phyloP scores from a whole-genome alignment of 2,797 vertebrate genomes.

The Tadarida brasiliensis region DNA sequence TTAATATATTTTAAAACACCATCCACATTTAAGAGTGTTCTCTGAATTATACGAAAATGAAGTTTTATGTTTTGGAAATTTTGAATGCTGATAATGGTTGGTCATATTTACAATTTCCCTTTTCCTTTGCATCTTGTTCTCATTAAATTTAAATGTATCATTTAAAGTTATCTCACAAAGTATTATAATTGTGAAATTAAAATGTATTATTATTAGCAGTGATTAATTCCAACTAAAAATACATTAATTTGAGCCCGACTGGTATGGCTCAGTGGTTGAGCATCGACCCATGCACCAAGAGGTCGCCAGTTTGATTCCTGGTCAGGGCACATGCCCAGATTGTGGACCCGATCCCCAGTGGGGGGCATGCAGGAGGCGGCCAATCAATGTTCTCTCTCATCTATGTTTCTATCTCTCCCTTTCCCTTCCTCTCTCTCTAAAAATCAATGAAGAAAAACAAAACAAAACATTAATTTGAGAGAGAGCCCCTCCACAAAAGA shows the following conservation, averaged over 20 bases:
- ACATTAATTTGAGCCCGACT: not conserved
- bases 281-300: too few species aligned
- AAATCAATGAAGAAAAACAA: too few species aligned
- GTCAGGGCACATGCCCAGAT: too few species aligned
- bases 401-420: too few species aligned
- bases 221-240: conserved; percentile 46
- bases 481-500: not conserved
- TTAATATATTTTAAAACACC: not conserved
- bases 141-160: conserved; percentile 44
- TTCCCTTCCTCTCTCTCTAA: too few species aligned
- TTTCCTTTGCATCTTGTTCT: conserved; percentile 48
- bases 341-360: too few species aligned
- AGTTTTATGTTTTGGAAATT: not conserved
- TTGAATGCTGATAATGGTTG: not conserved
- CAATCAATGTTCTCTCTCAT: too few species aligned
- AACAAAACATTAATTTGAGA: not conserved
- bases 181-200: conserved; percentile 38
- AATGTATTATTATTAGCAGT: not conserved
- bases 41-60: conserved; percentile 63
- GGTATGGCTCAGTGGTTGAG: too few species aligned
- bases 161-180: not conserved
- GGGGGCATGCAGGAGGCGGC: too few species aligned
- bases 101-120: not conserved
- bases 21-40: conserved; percentile 20
- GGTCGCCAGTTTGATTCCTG: too few species aligned